Evolutionary conservation across 2,888 invertebrate species (phyloP).

Genomic region (Helobdella robusta): DNA sequence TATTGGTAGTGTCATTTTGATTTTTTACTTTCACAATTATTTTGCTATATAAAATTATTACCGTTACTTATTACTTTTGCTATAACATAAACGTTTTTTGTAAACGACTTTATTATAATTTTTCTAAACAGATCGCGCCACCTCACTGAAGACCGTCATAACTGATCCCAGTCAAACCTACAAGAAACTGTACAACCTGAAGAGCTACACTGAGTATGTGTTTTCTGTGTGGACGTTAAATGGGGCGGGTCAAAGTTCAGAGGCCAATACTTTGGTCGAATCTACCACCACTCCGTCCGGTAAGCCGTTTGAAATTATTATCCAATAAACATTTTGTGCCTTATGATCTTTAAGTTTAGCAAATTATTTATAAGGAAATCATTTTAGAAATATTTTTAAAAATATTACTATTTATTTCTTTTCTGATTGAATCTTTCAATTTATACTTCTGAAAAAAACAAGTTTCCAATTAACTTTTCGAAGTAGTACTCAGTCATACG

Average conservation of each 20-base stretch:
- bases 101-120: too few relatives aligned
- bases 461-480: too few relatives aligned
- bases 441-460: too few relatives aligned
- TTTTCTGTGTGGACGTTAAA: constrained; percentile 20
- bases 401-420: background rate
- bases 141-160: constrained; percentile 14
- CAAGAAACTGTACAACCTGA: constrained; percentile 24
- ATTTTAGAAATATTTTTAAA: background rate
- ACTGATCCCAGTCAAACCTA: background rate
- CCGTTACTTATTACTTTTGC: background rate
- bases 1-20: background rate
- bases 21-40: background rate
- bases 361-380: too few relatives aligned
- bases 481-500: too few relatives aligned
- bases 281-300: background rate
- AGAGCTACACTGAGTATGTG: constrained; percentile 24
- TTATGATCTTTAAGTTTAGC: too few relatives aligned
- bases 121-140: constrained; percentile 6
- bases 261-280: background rate
- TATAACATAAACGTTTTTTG: background rate
- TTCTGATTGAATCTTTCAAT: background rate
- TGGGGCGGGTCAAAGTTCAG: constrained; percentile 13
- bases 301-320: too few relatives aligned
- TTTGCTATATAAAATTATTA: background rate
- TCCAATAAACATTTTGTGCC: too few relatives aligned